Conservation (phyloP, 2,888 invertebrate species). For the Agrochola macilenta region DNA sequence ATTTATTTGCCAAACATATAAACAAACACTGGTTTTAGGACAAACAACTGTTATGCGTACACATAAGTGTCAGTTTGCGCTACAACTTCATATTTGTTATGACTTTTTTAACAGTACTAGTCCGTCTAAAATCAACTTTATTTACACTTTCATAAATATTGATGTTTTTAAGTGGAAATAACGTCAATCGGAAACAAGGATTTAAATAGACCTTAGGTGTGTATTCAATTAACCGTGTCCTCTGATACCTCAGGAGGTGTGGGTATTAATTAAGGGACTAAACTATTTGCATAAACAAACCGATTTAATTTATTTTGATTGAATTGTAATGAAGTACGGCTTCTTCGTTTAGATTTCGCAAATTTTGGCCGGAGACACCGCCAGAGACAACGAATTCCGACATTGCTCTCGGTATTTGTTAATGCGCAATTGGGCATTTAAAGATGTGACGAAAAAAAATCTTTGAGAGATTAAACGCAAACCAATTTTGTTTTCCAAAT, state of each 20-base stretch:
- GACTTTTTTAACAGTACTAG: too few relatives aligned
- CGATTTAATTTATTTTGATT: constrained; percentile 48
- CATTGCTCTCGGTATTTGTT: background rate
- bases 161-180: too few relatives aligned
- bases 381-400: background rate
- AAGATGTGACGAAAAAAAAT: background rate
- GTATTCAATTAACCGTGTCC: constrained; percentile 12
- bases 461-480: background rate
- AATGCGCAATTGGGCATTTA: background rate
- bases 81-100: too few relatives aligned
- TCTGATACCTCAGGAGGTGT: background rate
- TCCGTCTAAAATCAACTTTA: too few relatives aligned
- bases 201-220: background rate
- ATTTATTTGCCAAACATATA: too few relatives aligned
- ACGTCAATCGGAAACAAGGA: too few relatives aligned
- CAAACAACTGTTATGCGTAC: too few relatives aligned
- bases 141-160: too few relatives aligned
- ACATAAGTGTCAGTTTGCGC: too few relatives aligned
- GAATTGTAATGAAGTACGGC: constrained; percentile 26
- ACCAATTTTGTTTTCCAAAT: background rate
- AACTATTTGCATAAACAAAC: constrained; percentile 57
- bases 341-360: background rate
- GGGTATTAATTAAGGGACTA: constrained; percentile 31
- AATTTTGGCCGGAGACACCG: background rate
- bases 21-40: too few relatives aligned